phyloP scores from a whole-genome alignment of 2,888 invertebrate species.

The Sminthurinus aureus region DNA sequence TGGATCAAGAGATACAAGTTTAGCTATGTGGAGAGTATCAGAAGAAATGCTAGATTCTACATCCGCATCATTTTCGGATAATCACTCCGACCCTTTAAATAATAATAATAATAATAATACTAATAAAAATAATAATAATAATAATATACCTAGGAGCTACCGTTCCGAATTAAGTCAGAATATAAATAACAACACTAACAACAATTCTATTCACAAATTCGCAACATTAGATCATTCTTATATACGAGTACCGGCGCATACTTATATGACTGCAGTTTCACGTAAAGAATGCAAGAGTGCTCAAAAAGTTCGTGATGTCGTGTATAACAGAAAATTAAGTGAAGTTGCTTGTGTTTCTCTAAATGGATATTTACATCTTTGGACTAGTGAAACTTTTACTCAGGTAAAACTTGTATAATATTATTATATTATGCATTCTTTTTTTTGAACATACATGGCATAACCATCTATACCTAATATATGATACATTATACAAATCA shows the following conservation, averaged over 20 bases:
- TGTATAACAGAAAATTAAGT: conserved; percentile 83
- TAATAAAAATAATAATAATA: no score
- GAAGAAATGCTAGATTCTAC: conserved; percentile 61
- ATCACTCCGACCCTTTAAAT: background rate
- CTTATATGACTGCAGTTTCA: conserved; percentile 73
- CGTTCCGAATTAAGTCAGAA: conserved; percentile 12
- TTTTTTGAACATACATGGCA: no score
- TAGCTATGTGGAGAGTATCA: conserved; percentile 86
- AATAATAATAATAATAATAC: background rate
- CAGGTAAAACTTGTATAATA: conserved; percentile 66
- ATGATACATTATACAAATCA: background rate
- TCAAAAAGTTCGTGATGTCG: conserved; percentile 80
- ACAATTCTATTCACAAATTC: conserved; percentile 26
- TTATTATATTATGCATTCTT: background rate
- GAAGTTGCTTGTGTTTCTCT: conserved; percentile 91
- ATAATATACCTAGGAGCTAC: background rate
- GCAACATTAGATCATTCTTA: conserved; percentile 43
- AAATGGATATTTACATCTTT: conserved; percentile 93
- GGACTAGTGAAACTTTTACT: conserved; percentile 82
- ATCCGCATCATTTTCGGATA: background rate
- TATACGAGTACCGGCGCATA: conserved; percentile 54
- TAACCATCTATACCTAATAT: background rate
- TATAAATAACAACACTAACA: background rate
- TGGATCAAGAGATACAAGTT: conserved; percentile 88
- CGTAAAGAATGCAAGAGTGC: conserved; percentile 82